phyloP scores from a whole-genome alignment of 2,113 vertebrate species.

The Galeopterus variegatus region DNA sequence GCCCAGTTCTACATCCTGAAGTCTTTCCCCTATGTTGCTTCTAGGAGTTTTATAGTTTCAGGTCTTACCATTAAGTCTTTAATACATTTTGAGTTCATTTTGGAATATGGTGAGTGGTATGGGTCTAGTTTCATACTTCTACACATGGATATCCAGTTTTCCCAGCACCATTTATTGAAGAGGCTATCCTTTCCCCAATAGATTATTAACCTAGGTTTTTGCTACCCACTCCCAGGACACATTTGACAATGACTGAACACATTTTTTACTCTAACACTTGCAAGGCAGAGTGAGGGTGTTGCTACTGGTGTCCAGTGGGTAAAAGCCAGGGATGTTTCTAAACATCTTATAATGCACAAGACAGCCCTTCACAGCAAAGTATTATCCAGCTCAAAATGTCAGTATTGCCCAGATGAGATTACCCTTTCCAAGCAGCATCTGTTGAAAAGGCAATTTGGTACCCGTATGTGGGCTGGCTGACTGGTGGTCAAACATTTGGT shows the following conservation, averaged over 20 bases:
- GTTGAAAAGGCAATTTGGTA: background rate
- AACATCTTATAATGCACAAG: background rate
- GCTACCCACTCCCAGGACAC: background rate
- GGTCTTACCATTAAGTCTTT: too few species aligned
- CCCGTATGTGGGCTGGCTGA: too few species aligned
- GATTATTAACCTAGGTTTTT: background rate
- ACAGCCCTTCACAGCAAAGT: background rate
- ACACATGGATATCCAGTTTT: too few species aligned
- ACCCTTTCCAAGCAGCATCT: background rate
- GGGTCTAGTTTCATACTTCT: too few species aligned
- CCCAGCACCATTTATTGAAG: too few species aligned
- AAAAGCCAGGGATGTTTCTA: background rate
- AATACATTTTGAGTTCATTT: too few species aligned
- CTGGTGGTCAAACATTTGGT: background rate
- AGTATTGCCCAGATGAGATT: background rate
- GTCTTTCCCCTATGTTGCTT: too few species aligned
- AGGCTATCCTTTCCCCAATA: too few species aligned
- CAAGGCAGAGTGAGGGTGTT: background rate
- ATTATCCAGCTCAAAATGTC: background rate
- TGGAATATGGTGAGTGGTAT: too few species aligned
- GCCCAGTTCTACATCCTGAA: too few species aligned
- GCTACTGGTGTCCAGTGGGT: background rate
- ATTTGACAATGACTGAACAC: background rate
- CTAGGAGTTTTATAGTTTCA: too few species aligned
- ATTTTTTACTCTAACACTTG: background rate